Percentiles rank a stretch among this genome's conserved stretches.
These are phyloP conservation scores for Arrhamphus sclerolepis DNA, from an alignment of 2,797 vertebrate genomes.

Conservation along the genomic window DNA sequence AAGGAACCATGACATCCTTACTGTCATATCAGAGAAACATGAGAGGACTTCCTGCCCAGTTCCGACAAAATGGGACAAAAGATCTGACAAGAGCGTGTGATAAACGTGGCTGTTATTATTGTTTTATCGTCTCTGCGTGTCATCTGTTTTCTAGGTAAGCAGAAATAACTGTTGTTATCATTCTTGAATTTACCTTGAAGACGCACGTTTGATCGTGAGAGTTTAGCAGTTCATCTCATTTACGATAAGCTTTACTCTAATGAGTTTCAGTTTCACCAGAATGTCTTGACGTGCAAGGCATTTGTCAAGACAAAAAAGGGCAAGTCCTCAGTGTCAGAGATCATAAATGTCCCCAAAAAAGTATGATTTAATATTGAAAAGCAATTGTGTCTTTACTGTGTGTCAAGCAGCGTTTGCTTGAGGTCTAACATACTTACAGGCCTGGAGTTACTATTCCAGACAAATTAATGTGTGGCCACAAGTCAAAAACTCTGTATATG, in stretches of 20 bases:
- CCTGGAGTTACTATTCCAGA: too few species aligned
- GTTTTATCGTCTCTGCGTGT: conserved; percentile 53
- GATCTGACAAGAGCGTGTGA: conserved; percentile 51
- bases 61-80: conserved; percentile 40
- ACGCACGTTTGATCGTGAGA: not conserved
- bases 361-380: too few species aligned
- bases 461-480: too few species aligned
- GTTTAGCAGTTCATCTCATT: not conserved
- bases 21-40: conserved; percentile 12
- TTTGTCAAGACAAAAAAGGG: not conserved
- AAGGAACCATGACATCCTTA: conserved; percentile 26
- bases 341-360: too few species aligned
- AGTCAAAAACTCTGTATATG: too few species aligned
- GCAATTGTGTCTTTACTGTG: too few species aligned
- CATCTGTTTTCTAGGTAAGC: conserved; percentile 31
- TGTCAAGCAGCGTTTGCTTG: too few species aligned
- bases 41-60: conserved; percentile 15
- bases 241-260: not conserved
- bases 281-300: not conserved
- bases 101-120: conserved; percentile 49
- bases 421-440: too few species aligned
- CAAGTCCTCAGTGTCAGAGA: not conserved
- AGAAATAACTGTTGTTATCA: conserved; percentile 18
- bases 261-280: not conserved
- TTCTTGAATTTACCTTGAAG: conserved; percentile 3